Evolutionary conservation across 2,113 vertebrate species (phyloP).

Genomic region (Actenoides hombroni): DNA sequence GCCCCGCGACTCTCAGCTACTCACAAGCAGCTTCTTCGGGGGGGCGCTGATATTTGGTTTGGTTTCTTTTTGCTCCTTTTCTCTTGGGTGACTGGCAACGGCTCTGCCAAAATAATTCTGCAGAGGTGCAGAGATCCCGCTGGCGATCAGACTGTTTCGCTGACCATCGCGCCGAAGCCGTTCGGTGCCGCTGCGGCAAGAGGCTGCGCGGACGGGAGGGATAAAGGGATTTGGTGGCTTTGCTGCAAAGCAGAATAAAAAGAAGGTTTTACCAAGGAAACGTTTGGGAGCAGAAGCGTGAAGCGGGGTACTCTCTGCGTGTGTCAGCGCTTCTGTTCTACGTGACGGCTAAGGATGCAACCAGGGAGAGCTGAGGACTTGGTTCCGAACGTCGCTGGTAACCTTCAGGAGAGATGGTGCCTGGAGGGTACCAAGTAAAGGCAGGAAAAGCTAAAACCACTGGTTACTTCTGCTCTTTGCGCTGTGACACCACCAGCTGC

Average conservation of each 20-base stretch:
- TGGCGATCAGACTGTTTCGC: background rate
- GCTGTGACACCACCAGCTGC: background rate
- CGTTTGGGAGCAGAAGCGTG: background rate
- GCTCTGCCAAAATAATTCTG: background rate
- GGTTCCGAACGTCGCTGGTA: rapidly evolving
- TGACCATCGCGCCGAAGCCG: background rate
- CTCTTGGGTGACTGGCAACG: background rate
- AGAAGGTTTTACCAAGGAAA: background rate
- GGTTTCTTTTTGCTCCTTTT: background rate
- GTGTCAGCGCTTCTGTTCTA: background rate
- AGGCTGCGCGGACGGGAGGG: background rate
- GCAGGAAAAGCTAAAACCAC: background rate
- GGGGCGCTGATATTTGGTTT: background rate
- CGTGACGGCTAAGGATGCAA: background rate
- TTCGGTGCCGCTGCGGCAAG: background rate
- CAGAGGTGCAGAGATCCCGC: background rate
- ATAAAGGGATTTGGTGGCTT: background rate
- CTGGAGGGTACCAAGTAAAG: background rate
- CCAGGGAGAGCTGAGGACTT: rapidly evolving
- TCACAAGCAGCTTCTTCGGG: background rate
- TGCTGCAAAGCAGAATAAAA: background rate
- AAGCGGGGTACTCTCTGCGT: background rate
- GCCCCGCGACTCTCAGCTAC: background rate
- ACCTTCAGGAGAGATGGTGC: background rate
- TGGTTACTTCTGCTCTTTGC: background rate